Conservation (phyloP, 2,888 invertebrate species). For the Cyclophora albipunctata region DNA sequence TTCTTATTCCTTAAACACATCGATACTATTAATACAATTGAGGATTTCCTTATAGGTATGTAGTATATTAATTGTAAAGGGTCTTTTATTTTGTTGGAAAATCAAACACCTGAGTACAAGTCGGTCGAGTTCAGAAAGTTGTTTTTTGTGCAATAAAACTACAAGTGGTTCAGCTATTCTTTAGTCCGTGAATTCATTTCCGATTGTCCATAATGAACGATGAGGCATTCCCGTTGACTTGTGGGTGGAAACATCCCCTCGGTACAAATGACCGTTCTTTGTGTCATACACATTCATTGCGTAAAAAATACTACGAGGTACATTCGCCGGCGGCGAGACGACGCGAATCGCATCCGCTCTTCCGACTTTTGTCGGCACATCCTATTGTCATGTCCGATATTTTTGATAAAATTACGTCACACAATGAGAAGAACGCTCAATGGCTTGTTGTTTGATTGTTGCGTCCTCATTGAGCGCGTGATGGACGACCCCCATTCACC, state of each 20-base stretch:
- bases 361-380: conserved; percentile 69
- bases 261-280: conserved; percentile 51
- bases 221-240: conserved; percentile 54
- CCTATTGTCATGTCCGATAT: conserved; percentile 64
- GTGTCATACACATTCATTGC: conserved; percentile 46
- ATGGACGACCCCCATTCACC: conserved; percentile 50
- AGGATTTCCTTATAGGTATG: too few species aligned
- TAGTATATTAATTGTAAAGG: too few species aligned
- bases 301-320: conserved; percentile 52
- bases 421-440: conserved; percentile 58
- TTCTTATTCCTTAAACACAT: too few species aligned
- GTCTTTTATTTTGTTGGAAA: too few species aligned
- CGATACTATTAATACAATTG: too few species aligned
- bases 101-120: conserved; percentile 54
- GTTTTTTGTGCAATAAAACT: conserved; percentile 29
- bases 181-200: conserved; percentile 60
- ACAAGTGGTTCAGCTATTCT: conserved; percentile 63
- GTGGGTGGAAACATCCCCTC: conserved; percentile 75
- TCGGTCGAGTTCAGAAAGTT: conserved; percentile 19
- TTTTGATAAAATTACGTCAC: conserved; percentile 73
- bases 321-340: conserved; percentile 63
- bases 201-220: conserved; percentile 69
- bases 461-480: conserved; percentile 66
- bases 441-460: conserved; percentile 70
- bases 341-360: conserved; percentile 73